phyloP scores from a whole-genome alignment of 2,113 vertebrate genomes.

The Rynchops niger region DNA sequence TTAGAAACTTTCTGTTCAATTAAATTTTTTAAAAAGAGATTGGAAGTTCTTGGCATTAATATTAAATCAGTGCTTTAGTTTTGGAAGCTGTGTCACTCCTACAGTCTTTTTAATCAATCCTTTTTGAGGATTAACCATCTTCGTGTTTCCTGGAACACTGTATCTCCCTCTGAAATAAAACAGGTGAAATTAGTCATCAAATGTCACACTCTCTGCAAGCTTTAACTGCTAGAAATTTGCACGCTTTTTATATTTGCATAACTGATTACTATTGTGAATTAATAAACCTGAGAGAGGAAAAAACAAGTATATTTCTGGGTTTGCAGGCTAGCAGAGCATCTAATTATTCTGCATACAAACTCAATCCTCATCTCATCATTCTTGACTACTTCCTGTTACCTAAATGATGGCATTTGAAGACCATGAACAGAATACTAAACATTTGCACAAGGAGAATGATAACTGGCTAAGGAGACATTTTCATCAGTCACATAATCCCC shows the following conservation, averaged over 20 bases:
- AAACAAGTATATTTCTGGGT: neutral
- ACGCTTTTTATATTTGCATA: conserved; percentile 10
- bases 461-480: neutral
- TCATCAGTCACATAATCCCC: neutral
- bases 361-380: neutral
- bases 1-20: neutral
- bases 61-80: conserved; percentile 75
- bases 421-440: neutral
- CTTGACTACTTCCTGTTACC: neutral
- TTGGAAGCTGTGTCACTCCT: conserved; percentile 76
- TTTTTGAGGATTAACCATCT: conserved; percentile 67
- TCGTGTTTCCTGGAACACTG: conserved; percentile 44
- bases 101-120: conserved; percentile 67
- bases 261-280: conserved; percentile 23
- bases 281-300: neutral
- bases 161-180: conserved; percentile 71
- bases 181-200: conserved; percentile 5
- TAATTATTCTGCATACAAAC: conserved; percentile 13
- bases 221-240: neutral
- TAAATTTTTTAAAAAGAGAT: neutral
- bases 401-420: neutral
- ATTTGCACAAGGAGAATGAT: neutral
- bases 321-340: neutral
- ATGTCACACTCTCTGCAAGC: neutral
- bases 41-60: neutral